Percentiles rank a stretch among this genome's conserved stretches.
Conservation (phyloP, 1,140 invertebrate genomes). For the Aphidius gifuensis region DNA sequence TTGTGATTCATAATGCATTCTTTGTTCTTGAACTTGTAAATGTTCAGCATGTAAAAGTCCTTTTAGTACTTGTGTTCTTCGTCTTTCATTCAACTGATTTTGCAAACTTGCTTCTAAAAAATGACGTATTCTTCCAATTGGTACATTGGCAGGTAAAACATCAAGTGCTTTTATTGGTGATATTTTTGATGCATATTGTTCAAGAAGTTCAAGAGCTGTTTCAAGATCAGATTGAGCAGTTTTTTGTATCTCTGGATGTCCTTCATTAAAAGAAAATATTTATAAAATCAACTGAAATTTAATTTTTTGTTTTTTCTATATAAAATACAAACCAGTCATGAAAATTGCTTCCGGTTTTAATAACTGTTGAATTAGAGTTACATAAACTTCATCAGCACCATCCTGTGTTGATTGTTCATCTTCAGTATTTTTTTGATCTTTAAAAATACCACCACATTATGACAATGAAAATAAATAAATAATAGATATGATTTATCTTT, state of each 20-base stretch:
- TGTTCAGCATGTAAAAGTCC: conserved; percentile 81
- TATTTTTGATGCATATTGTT: conserved; percentile 79
- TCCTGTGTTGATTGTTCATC: conserved; percentile 41
- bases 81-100: conserved; percentile 66
- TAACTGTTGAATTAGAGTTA: conserved; percentile 64
- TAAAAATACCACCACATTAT: conserved; percentile 16
- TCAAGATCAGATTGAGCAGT: conserved; percentile 68
- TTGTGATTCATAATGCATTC: conserved; percentile 77
- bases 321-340: conserved; percentile 39
- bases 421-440: conserved; percentile 40
- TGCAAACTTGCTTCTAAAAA: conserved; percentile 79
- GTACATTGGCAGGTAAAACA: conserved; percentile 73
- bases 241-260: conserved; percentile 53
- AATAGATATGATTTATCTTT: background rate
- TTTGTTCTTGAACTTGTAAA: conserved; percentile 73
- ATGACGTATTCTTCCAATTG: conserved; percentile 67
- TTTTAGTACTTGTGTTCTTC: conserved; percentile 74
- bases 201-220: conserved; percentile 73
- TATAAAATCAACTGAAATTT: background rate
- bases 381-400: conserved; percentile 64
- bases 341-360: conserved; percentile 59
- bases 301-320: background rate
- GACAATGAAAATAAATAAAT: background rate
- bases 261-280: conserved; percentile 44
- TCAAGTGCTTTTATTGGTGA: conserved; percentile 73